Base-by-base conservation (phyloP, 2,888 invertebrate genomes). In the Clusia tigrina region DNA sequence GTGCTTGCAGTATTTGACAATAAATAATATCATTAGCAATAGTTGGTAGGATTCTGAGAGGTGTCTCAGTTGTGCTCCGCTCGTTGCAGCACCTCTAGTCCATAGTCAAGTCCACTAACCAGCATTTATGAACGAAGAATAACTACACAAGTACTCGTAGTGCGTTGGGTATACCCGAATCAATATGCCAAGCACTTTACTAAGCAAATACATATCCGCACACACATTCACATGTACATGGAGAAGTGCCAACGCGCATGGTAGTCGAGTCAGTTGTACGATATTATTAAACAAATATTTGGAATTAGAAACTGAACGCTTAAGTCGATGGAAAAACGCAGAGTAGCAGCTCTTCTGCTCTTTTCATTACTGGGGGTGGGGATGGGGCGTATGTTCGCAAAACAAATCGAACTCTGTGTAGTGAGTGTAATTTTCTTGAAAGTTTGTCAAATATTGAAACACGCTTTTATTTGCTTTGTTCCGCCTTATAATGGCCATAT, bases 251-350 rank as follows among this genome's bases (percentile, higher is more conserved):
- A n/a, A 17, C 42, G 10, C 12, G 12, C 2, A 3, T 42, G n/a
- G n/a, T 10, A 42, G 3, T 42, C 42, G 3, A 42, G n/a, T n/a
- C n/a, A n/a, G n/a, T n/a, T n/a, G n/a, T n/a, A 42, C 74, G n/a
- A n/a, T 71, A 75, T 74, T 74, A 75, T 75, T 74, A 71, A 75
- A 75, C 73, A 74, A 74, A 74, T 74, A 74, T 75, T 74, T 73
- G 72, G 75, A 75, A 75, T 75, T 58, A 37, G 25, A 25, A 57
- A 57, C 6, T 32, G 12, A 42, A 42, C 42, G 42, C 42, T 6
- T 17, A 3, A 42, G 42, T 3, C n/a, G 22, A 18, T 48, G 48
- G 48, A 48, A 48, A 48, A 48, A 9, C 18, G 18, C 18, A 48
- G 6, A 32, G 9, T 42, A 12, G 6, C 32, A 6, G 42, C n/a